These are phyloP conservation scores for Papilio helenus DNA, from an alignment of 1,140 invertebrate species.

Conservation along the genomic window DNA sequence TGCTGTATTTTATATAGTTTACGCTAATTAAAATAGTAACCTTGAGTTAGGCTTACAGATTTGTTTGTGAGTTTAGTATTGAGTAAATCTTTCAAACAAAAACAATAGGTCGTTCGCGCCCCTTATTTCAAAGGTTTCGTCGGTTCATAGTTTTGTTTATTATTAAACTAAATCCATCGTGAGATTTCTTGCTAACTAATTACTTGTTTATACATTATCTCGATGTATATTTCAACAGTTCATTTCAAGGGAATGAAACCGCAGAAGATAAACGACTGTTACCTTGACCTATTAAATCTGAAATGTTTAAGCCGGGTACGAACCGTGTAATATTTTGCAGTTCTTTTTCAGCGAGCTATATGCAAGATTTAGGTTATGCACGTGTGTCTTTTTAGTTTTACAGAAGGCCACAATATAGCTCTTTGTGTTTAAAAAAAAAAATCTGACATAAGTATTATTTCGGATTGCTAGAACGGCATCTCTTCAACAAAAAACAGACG, in stretches of 20 bases:
- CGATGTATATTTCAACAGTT: neutral
- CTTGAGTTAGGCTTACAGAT: neutral
- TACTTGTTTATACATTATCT: slow-evolving; percentile 6
- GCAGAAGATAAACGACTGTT: neutral
- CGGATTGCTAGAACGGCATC: neutral
- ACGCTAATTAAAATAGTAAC: neutral
- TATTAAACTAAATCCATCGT: neutral
- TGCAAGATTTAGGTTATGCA: neutral
- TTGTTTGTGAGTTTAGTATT: neutral
- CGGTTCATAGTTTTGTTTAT: neutral
- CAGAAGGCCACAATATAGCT: neutral
- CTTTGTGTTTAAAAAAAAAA: neutral
- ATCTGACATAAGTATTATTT: neutral
- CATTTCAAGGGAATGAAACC: slow-evolving; percentile 8
- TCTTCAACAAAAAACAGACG: neutral
- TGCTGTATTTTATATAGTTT: neutral
- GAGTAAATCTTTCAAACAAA: neutral
- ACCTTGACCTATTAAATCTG: slow-evolving; percentile 14
- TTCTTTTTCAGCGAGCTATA: neutral
- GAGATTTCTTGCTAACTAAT: neutral
- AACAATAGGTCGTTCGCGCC: neutral
- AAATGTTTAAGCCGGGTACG: slow-evolving; percentile 8
- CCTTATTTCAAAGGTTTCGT: slow-evolving; percentile 13
- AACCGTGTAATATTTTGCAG: neutral
- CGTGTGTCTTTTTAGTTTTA: neutral